Evolutionary conservation across 2,888 invertebrate species (phyloP), one percentile per base, ranked within the genome.

Genomic region (Calliscelio sp.): DNA sequence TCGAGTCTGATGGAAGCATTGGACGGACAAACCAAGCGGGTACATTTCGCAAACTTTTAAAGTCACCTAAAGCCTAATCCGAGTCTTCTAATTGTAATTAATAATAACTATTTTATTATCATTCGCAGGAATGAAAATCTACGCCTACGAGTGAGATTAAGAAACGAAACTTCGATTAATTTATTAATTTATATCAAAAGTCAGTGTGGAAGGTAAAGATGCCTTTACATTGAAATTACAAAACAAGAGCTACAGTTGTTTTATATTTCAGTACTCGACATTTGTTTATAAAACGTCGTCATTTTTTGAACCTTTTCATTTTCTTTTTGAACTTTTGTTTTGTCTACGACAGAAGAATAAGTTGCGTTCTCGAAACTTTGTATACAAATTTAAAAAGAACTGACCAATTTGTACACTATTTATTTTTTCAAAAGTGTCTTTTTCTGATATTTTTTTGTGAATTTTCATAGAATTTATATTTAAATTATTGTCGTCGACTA

Each of bases 1-100:
- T 94, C 94, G 85, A 95, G 95, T 49, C 92, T 95, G 86, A 93
- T 94, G 87, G 92, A 93, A 77, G 89, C 92, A 53, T 91, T 95
- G 75, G 94, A 94, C 85, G 94, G 93, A 18, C 92, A 93, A 78
- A 89, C 90, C 65, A 92, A 93, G 68, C 93, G 93, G 86, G 93
- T 93, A 75, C 93, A 93, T 82, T 93, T 93, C 63, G 90, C 90
- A 20, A 90, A 90, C 16, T 75, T 55, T 51, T 85, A 75, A 81
- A 16, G 74, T 74, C 53, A 53, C 73, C 78, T 74, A 78, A 82
- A 73, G 6, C 6, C 10, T n/a, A n/a, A n/a, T n/a, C n/a, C n/a
- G 18, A 32, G 32, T 46, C 1, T 46, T 44, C 25, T 8, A 41
- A 7, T 38, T 38, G 46, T 38, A 20, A 63, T 57, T 44, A 55